Evolutionary conservation across 2,113 vertebrate genomes (phyloP).

Genomic region (Nyctereutes procyonoides): DNA sequence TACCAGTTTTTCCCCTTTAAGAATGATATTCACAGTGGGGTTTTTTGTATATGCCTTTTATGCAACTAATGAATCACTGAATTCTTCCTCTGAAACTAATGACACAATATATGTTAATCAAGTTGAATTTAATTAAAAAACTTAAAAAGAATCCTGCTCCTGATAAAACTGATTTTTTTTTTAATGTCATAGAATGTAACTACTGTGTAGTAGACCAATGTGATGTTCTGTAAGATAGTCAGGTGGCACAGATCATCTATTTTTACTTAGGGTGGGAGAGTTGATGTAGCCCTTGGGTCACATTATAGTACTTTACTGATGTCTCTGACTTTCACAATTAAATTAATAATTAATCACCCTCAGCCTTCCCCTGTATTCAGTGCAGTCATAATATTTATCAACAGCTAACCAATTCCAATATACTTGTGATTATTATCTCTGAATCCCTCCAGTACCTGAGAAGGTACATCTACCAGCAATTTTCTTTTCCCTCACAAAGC

Average conservation of each 20-base stretch:
- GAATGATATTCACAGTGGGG: neutral
- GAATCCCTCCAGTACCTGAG: neutral
- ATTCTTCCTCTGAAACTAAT: neutral
- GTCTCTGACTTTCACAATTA: neutral
- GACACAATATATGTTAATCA: neutral
- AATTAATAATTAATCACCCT: neutral
- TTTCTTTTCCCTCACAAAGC: neutral
- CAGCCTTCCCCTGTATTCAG: neutral
- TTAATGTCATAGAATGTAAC: neutral
- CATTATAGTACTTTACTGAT: neutral
- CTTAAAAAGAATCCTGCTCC: neutral
- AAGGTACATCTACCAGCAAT: neutral
- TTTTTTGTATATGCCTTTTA: neutral
- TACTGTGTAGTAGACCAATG: neutral
- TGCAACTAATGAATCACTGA: neutral
- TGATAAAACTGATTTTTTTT: neutral
- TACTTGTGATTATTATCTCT: neutral
- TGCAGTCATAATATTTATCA: neutral
- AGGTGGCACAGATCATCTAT: neutral
- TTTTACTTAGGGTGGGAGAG: neutral
- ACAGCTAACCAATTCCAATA: neutral
- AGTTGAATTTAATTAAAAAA: neutral
- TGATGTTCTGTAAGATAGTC: neutral
- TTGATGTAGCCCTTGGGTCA: neutral
- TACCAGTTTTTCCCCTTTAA: neutral